Evolutionary conservation across 2,888 invertebrate species (phyloP).

Genomic region (Pristionchus fissidentatus): DNA sequence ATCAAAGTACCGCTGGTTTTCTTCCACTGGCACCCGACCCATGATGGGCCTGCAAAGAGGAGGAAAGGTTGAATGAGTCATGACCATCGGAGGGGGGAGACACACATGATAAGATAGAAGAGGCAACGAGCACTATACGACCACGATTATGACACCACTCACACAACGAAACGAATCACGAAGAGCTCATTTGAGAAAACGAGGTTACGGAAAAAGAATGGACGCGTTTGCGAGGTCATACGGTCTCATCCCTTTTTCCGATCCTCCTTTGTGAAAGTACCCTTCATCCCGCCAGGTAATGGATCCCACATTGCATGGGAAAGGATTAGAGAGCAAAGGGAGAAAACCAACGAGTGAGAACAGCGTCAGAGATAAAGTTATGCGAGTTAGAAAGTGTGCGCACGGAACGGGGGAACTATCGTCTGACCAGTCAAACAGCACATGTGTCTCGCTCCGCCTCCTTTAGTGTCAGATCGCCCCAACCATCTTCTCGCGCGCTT

Average conservation of each 20-base stretch:
- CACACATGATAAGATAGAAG: constrained; percentile 41
- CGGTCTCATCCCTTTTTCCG: background rate
- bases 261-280: constrained; percentile 33
- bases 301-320: background rate
- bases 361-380: constrained; percentile 9
- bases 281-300: constrained; percentile 32
- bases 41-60: constrained; percentile 22
- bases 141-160: background rate
- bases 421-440: constrained; percentile 42
- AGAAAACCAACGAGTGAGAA: background rate
- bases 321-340: constrained; percentile 36
- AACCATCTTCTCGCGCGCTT: background rate
- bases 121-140: background rate
- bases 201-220: constrained; percentile 39
- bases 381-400: constrained; percentile 35
- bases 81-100: background rate
- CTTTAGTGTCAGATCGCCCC: constrained; percentile 40
- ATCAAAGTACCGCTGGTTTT: background rate
- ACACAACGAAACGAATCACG: background rate
- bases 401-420: background rate
- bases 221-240: constrained; percentile 4
- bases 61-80: constrained; percentile 9
- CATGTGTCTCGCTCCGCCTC: constrained; percentile 41
- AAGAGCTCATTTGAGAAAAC: background rate
- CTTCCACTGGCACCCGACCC: constrained; percentile 24